Evolutionary conservation across 2,113 vertebrate genomes (phyloP).

Genomic region (Vicugna pacos): DNA sequence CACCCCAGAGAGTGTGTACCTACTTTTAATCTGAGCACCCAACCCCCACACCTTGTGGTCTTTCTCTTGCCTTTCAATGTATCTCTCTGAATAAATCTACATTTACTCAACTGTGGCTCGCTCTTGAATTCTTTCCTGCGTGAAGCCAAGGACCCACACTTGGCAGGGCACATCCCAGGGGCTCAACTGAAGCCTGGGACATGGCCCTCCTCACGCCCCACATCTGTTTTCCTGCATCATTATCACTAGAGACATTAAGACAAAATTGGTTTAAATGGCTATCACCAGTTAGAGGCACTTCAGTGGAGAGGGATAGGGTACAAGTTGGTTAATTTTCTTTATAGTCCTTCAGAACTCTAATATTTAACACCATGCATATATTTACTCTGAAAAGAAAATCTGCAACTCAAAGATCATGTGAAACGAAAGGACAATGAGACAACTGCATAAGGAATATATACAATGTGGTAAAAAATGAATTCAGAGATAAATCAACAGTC

Average conservation of each 20-base stretch:
- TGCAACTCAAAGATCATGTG: background rate
- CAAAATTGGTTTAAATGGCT: background rate
- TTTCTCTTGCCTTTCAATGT: too few relatives aligned
- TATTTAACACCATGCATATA: background rate
- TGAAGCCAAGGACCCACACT: too few relatives aligned
- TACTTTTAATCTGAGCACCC: too few relatives aligned
- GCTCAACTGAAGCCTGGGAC: too few relatives aligned
- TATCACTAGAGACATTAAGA: background rate
- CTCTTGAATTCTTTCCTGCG: too few relatives aligned
- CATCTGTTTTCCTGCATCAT: too few relatives aligned
- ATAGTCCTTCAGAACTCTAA: background rate
- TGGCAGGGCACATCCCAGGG: too few relatives aligned
- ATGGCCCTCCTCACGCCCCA: too few relatives aligned
- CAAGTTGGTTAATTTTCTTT: background rate
- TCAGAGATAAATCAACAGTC: background rate
- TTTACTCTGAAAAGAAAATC: background rate
- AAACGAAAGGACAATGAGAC: background rate
- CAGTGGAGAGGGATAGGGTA: background rate
- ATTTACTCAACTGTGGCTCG: too few relatives aligned
- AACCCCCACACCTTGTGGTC: too few relatives aligned
- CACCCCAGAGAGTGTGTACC: too few relatives aligned
- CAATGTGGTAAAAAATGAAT: background rate
- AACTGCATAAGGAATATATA: background rate
- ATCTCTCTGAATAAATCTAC: too few relatives aligned
- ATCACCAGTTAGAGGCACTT: background rate